A percentile compares a stretch with the other conserved stretches of the same genome.
phyloP scores from a whole-genome alignment of 2,888 invertebrate species.

The Hemithea aestivaria region DNA sequence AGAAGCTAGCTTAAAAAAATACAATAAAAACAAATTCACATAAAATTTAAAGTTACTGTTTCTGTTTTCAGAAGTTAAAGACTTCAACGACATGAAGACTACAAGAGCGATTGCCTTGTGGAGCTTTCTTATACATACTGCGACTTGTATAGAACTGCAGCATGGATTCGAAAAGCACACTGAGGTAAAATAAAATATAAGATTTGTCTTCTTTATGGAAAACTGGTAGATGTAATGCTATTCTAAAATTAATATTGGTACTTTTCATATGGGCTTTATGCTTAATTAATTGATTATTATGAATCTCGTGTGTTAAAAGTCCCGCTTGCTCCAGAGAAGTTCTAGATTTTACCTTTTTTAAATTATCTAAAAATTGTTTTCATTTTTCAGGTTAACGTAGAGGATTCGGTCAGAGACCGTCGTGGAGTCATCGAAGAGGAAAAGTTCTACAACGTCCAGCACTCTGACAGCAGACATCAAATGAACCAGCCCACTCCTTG shows the following conservation, averaged over 20 bases:
- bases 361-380: no score
- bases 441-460: conserved; percentile 57
- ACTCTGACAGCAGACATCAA: conserved; percentile 45
- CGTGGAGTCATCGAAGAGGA: conserved; percentile 74
- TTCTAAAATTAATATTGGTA: no score
- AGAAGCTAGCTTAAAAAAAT: no score
- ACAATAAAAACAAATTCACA: no score
- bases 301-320: no score
- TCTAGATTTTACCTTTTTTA: no score
- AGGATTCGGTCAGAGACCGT: conserved; percentile 53
- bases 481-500: conserved; percentile 53
- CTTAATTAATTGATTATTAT: no score
- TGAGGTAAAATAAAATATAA: conserved; percentile 23
- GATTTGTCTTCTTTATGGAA: neutral
- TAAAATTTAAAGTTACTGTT: neutral
- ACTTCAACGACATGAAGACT: conserved; percentile 31
- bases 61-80: conserved; percentile 16
- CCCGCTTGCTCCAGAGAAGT: no score
- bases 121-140: conserved; percentile 27
- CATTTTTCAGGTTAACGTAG: conserved; percentile 44
- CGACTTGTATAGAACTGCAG: conserved; percentile 39
- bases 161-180: conserved; percentile 38
- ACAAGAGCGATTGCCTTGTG: conserved; percentile 31
- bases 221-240: no score
- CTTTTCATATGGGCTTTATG: no score